Evolutionary conservation across 2,888 invertebrate species (phyloP), one percentile per base, ranked within the genome.

Genomic region (Platynereis dumerilii): DNA sequence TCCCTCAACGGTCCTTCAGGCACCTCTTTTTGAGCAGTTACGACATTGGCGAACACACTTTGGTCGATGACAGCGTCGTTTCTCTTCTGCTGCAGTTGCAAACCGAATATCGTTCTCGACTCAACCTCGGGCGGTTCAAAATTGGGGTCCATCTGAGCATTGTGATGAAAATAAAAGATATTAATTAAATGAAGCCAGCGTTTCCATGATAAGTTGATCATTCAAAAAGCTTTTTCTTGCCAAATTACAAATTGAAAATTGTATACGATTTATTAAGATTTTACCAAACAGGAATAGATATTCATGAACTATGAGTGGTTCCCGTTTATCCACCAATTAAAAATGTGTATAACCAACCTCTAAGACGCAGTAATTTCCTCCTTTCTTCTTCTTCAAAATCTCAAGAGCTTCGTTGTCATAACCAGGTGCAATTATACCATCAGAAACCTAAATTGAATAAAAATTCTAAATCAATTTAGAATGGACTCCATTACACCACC

Each of bases 391-490:
- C 78, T 90, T 92, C 52, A 99, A 85, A 34, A 97, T 86, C 67
- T 90, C 89, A 45, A 98, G 83, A 1, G 98, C 98, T 74, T 91
- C 92, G 0, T 88, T 86, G 0, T 90, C 87, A 82, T 94, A 99
- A 0, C 92, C 93, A 0, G 98, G 97, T 0, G 98, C 98, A 74
- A 99, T 92, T 57, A 99, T 91, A n/a, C 98, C 98, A 85, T 99
- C 98, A 0, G 97, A 98, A 0, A 98, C 97, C 86, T 96, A 60
- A n/a, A 55, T 10, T 20, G n/a, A 20, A n/a, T n/a, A n/a, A n/a
- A n/a, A n/a, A n/a, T n/a, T n/a, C n/a, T n/a, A n/a, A n/a, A n/a
- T n/a, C n/a, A n/a, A n/a, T n/a, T n/a, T n/a, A n/a, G n/a, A n/a
- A n/a, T n/a, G n/a, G n/a, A n/a, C n/a, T n/a, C n/a, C n/a, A n/a